Evolutionary conservation across 1,140 invertebrate genomes (phyloP), one percentile per base, ranked within the genome.

Genomic region (Cepaea nemoralis): DNA sequence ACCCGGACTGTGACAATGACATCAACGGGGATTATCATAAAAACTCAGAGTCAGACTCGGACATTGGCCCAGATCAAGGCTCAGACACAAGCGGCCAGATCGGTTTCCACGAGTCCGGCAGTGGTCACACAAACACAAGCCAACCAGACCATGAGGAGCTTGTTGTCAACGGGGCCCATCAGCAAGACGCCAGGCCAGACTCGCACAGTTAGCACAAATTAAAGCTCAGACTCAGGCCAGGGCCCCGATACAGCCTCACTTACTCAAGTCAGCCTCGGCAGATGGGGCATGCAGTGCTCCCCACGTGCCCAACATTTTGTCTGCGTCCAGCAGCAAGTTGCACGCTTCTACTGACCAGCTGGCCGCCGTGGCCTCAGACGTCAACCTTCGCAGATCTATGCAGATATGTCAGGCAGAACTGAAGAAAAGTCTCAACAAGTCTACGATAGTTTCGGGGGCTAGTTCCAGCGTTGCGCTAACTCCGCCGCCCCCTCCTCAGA

Each of bases 341-440:
- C 12, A 40, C 74, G 81, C 84, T 16, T 33, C 73, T 22, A 45
- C 63, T 37, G 82, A 67, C 37, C 66, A 77, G 42, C 80, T 40
- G 10, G 45, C 10, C 2, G 3, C 33, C 1, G 19, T 35, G 35
- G 10, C 70, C 1, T 3, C 63, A 70, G 95, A 95, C 35, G 95
- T 98, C 12, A 98, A 98, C 91, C 92, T 98, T 22, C 96, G 98
- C 90, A 93, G 97, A 42, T 98, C 97, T 86, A 97, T 98, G 90
- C 96, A 98, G 91, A 99, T 99, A 86, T 98, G 97, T 91, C 96
- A 98, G 91, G 96, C 96, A 55, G 97, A 97, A 71, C 97, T 98
- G 83, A 96, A 97, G 92, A 88, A 88, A 78, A 89, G 85, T 59
- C 55, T 83, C 33, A 77, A 35, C 71, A 75, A 42, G 67, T 19